phyloP scores from a whole-genome alignment of 2,888 invertebrate genomes.

The Monopis laevigella region DNA sequence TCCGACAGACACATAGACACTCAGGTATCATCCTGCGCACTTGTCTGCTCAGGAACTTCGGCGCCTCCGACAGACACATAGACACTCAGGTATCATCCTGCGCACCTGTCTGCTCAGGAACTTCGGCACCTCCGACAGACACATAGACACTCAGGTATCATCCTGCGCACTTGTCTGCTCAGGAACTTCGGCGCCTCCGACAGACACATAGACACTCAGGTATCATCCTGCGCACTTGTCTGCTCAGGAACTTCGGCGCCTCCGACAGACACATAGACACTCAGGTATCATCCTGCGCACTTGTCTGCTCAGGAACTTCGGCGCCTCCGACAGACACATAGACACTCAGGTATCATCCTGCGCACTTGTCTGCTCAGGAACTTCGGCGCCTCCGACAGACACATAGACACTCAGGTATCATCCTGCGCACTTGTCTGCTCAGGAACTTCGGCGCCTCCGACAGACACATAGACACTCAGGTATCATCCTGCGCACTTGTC shows the following conservation, averaged over 20 bases:
- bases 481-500: constrained; percentile 88
- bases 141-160: constrained; percentile 86
- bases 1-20: constrained; percentile 89
- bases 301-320: constrained; percentile 92
- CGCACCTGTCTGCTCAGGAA: constrained; percentile 92
- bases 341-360: constrained; percentile 86
- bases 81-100: constrained; percentile 86
- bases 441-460: constrained; percentile 93
- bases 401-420: constrained; percentile 86
- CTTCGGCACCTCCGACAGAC: constrained; percentile 89
- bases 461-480: constrained; percentile 86
- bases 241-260: constrained; percentile 91
- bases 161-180: constrained; percentile 90
- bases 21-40: constrained; percentile 87
- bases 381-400: constrained; percentile 89
- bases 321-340: constrained; percentile 88
- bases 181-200: constrained; percentile 93
- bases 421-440: constrained; percentile 90
- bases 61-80: constrained; percentile 88
- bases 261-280: constrained; percentile 89
- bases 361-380: constrained; percentile 92
- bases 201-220: constrained; percentile 86
- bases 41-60: constrained; percentile 92
- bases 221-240: constrained; percentile 88
- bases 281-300: constrained; percentile 87